Percentiles rank a stretch among this genome's conserved stretches.
phyloP scores from a whole-genome alignment of 1,140 invertebrate genomes.

The Achatina immaculata region DNA sequence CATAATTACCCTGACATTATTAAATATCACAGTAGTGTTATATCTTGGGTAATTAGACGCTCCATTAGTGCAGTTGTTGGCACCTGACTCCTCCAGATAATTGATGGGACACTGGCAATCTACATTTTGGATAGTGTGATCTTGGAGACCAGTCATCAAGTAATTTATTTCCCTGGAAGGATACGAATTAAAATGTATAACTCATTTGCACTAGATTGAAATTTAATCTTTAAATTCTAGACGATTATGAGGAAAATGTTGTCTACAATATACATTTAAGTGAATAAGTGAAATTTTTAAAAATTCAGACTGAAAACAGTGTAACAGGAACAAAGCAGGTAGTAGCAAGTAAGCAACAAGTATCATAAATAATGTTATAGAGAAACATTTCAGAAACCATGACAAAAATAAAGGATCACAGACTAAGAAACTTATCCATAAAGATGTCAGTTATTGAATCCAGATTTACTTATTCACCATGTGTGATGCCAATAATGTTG shows the following conservation, averaged over 20 bases:
- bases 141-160: background rate
- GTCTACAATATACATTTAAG: background rate
- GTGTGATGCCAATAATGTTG: no score
- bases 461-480: no score
- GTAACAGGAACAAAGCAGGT: background rate
- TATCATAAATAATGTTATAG: no score
- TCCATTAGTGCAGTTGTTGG: constrained; percentile 2
- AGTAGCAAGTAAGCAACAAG: no score
- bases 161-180: background rate
- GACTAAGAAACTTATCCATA: no score
- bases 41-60: background rate
- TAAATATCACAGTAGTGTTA: background rate
- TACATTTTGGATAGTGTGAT: background rate
- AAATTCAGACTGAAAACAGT: background rate
- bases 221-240: background rate
- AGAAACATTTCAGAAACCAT: no score
- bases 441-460: no score
- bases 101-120: background rate
- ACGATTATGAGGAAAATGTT: background rate
- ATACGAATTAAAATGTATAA: background rate
- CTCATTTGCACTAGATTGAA: background rate
- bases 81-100: background rate
- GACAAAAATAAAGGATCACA: no score
- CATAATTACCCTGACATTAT: background rate
- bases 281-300: background rate